These are phyloP conservation scores for Pectinophora gossypiella DNA, from an alignment of 1,140 invertebrate genomes.

Conservation along the genomic window DNA sequence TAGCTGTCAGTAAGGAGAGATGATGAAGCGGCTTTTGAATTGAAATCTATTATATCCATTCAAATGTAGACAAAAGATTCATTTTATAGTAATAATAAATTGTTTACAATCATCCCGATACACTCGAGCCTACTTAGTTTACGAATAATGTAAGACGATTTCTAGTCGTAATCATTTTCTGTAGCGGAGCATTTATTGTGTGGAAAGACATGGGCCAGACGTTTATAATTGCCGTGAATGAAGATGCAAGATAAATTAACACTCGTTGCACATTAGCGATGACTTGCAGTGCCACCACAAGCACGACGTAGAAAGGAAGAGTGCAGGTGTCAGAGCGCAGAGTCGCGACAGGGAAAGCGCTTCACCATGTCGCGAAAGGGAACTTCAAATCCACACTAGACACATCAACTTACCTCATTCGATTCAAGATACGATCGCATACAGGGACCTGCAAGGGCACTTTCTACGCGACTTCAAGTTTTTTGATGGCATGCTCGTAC, in stretches of 20 bases:
- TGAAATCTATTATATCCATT: background rate
- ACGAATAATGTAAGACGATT: no score
- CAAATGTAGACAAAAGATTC: no score
- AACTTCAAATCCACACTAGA: conserved; percentile 46
- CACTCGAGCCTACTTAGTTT: no score
- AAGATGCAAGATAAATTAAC: conserved; percentile 11
- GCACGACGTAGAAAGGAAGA: conserved; percentile 66
- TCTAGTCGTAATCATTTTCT: no score
- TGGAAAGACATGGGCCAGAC: no score
- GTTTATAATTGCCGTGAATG: background rate
- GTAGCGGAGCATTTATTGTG: no score
- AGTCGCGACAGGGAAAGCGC: conserved; percentile 61
- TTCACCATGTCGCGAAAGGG: conserved; percentile 57
- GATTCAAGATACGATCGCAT: conserved; percentile 29
- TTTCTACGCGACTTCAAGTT: conserved; percentile 49
- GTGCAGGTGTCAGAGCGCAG: conserved; percentile 50
- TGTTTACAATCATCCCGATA: no score
- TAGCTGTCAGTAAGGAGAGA: conserved; percentile 35
- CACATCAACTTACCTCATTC: conserved; percentile 40
- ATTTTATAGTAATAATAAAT: no score
- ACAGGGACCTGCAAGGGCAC: conserved; percentile 42
- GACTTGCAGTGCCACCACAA: conserved; percentile 24
- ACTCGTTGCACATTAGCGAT: conserved; percentile 16
- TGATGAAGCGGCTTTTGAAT: conserved; percentile 32
- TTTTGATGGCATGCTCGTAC: conserved; percentile 27